Base-by-base conservation (phyloP, 2,888 invertebrate species). In the Dione vanillae region DNA sequence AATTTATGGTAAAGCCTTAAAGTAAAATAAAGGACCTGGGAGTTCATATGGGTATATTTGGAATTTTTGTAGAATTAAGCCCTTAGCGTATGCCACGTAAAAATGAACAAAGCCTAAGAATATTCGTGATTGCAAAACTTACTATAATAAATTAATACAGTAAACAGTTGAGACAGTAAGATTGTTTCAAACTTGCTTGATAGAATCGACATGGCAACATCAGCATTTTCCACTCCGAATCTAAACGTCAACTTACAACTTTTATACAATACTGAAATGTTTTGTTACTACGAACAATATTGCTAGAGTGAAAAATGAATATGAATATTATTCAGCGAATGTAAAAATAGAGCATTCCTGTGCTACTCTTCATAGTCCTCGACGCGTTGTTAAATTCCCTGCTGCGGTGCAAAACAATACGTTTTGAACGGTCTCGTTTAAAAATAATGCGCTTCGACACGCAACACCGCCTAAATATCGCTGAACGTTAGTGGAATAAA, bases 401-500 rank as follows among this genome's bases (percentile, higher is more conserved):
- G 69, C 71, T 76, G 67, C 59, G 72, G 75, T 68, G 74, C 68
- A 73, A 80, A 80, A 81, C 80, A 81, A 81, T 79, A 73, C 78
- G 70, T 80, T 69, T 80, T 75, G 75, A 80, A 77, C 78, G 77
- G 73, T 77, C 77, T 74, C 75, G 75, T 79, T 83, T 77, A 77
- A 75, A 76, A 80, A 80, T 83, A 85, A 84, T 85, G 83, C 76
- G 75, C 75, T 72, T 73, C 70, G 78, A 78, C 85, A 86, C 83
- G 86, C 87, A 82, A 85, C 65, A 65, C 68, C 51, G 71, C 68
- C 69, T 71, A 69, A 71, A 69, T 61, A 69, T 65, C 43, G 71
- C 41, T 65, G 45, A 71, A 37, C 62, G 62, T 45, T 62, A 62
- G 45, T 19, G 37, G 35, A 54, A 68, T 68, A 68, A 68, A 68